Conservation (phyloP, 2,888 invertebrate species). For the Sarcophaga carnaria region DNA sequence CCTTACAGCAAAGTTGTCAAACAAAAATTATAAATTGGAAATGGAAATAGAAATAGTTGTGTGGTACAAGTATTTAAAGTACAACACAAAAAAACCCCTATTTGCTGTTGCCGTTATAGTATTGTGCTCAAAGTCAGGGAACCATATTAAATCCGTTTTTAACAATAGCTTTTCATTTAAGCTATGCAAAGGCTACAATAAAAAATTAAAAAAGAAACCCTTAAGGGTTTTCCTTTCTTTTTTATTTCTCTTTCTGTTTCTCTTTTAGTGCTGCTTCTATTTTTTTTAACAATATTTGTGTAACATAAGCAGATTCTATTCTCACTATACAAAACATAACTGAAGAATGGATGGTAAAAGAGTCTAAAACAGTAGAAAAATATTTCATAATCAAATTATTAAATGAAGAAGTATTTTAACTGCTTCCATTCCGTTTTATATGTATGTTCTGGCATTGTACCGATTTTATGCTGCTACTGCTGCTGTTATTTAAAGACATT, state of each 20-base stretch:
- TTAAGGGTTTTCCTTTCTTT: not conserved
- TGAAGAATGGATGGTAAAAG: not conserved
- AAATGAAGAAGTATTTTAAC: slow-evolving; percentile 16
- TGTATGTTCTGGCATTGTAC: too few relatives aligned
- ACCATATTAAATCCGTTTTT: slow-evolving; percentile 35
- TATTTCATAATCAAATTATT: slow-evolving; percentile 27
- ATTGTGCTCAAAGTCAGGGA: slow-evolving; percentile 4
- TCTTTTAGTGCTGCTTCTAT: not conserved
- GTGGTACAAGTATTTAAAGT: not conserved
- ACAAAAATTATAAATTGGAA: not conserved
- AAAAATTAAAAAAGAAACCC: slow-evolving; percentile 5
- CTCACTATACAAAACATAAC: not conserved
- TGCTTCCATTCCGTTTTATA: not conserved
- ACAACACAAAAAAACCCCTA: not conserved
- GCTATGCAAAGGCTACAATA: not conserved
- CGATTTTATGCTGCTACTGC: too few relatives aligned
- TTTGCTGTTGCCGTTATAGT: not conserved
- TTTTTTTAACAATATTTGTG: not conserved
- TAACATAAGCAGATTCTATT: slow-evolving; percentile 34
- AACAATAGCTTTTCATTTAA: slow-evolving; percentile 3
- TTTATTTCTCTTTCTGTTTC: not conserved
- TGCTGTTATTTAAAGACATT: too few relatives aligned
- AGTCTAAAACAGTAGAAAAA: not conserved
- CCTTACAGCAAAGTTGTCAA: slow-evolving; percentile 19
- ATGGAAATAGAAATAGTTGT: not conserved